phyloP scores from a whole-genome alignment of 2,888 invertebrate genomes.

The Craniophora ligustri region DNA sequence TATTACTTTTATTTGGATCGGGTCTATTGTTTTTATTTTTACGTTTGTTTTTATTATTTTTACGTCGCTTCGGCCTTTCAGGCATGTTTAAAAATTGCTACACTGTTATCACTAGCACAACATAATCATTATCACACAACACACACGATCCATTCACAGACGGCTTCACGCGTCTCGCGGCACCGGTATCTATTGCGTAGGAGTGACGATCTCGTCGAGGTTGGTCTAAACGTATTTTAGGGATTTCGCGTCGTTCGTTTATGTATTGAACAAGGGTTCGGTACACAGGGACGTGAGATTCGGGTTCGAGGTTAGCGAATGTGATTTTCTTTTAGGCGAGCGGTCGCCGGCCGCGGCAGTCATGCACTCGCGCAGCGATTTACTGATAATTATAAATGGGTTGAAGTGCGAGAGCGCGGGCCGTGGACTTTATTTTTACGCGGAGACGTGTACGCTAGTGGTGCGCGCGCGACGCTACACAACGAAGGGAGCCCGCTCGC shows the following conservation, averaged over 20 bases:
- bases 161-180: constrained; percentile 66
- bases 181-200: constrained; percentile 78
- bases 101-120: constrained; percentile 81
- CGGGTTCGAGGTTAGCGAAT: constrained; percentile 71
- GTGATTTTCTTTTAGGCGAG: constrained; percentile 79
- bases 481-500: constrained; percentile 77
- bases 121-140: constrained; percentile 73
- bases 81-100: constrained; percentile 76
- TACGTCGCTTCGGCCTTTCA: constrained; percentile 80
- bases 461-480: constrained; percentile 77
- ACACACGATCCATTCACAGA: constrained; percentile 70
- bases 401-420: constrained; percentile 85
- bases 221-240: constrained; percentile 65
- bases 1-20: constrained; percentile 63
- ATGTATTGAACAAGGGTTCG: constrained; percentile 71
- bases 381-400: constrained; percentile 88
- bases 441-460: constrained; percentile 85
- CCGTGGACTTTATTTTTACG: constrained; percentile 87
- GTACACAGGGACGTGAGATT: constrained; percentile 65
- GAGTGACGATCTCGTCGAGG: constrained; percentile 68
- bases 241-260: constrained; percentile 67
- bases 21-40: constrained; percentile 77
- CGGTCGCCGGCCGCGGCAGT: constrained; percentile 81
- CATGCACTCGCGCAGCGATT: constrained; percentile 85
- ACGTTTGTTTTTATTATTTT: constrained; percentile 84